Percentiles rank a stretch among this genome's conserved stretches.
Conservation (phyloP, 2,797 vertebrate species). For the Mormyrops attenuatus region DNA sequence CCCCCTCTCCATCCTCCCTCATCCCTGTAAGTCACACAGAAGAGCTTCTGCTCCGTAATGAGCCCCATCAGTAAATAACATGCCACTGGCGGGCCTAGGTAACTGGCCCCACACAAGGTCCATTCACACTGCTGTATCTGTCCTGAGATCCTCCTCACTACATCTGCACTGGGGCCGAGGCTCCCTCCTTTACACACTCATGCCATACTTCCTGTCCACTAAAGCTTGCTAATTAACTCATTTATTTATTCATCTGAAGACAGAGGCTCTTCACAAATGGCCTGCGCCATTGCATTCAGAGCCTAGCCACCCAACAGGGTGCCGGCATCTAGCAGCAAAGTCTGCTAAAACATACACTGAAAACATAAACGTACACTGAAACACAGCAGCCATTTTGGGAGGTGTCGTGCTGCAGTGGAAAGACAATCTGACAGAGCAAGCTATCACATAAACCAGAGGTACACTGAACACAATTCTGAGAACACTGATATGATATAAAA, state of each 20-base stretch:
- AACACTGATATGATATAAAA: background rate
- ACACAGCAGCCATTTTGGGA: slow-evolving; percentile 19
- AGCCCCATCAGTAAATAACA: slow-evolving; percentile 61
- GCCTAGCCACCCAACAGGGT: background rate
- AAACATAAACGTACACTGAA: background rate
- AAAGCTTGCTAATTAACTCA: slow-evolving; percentile 23
- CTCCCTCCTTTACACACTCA: slow-evolving; percentile 20
- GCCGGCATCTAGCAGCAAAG: background rate
- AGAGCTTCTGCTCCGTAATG: slow-evolving; percentile 59
- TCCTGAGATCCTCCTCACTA: slow-evolving; percentile 30
- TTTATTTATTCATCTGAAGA: slow-evolving; percentile 25
- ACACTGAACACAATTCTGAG: background rate
- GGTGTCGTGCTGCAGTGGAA: background rate
- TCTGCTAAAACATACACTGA: background rate
- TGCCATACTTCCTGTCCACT: slow-evolving; percentile 22
- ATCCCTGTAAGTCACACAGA: slow-evolving; percentile 44
- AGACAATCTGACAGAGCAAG: background rate
- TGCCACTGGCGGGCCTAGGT: slow-evolving; percentile 57
- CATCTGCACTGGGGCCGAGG: slow-evolving; percentile 33
- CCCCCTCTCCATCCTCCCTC: slow-evolving; percentile 29
- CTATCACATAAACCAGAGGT: background rate
- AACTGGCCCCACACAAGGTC: slow-evolving; percentile 50
- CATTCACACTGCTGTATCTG: slow-evolving; percentile 38
- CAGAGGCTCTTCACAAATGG: slow-evolving; percentile 19
- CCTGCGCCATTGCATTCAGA: background rate